Conservation (phyloP, 2,888 invertebrate genomes). For the Branchellion lobata region DNA sequence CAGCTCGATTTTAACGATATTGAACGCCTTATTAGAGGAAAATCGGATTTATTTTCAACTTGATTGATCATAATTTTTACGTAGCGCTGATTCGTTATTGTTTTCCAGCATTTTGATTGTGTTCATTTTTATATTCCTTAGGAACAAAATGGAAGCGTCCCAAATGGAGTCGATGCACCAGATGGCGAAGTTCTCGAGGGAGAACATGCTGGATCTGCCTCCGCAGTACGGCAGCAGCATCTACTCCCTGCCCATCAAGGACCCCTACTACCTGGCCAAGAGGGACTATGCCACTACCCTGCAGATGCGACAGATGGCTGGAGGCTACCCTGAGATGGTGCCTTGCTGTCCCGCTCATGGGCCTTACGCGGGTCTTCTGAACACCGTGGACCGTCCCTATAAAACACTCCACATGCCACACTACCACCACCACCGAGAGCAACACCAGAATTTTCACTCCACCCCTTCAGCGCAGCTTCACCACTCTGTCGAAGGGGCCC, state of each 20-base stretch:
- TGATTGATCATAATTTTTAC: too few relatives aligned
- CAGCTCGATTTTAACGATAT: too few relatives aligned
- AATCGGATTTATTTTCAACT: too few relatives aligned
- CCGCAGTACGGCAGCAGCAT: neutral
- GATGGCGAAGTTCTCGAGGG: conserved; percentile 1
- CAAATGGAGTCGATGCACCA: neutral
- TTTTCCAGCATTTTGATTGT: too few relatives aligned
- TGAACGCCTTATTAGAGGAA: too few relatives aligned
- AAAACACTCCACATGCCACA: conserved; percentile 4
- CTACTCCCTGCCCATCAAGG: neutral
- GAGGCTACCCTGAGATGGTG: conserved; percentile 19
- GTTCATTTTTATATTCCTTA: neutral
- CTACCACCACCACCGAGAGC: neutral
- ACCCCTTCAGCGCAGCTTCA: neutral
- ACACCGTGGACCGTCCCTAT: conserved; percentile 25
- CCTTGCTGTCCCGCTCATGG: conserved; percentile 39
- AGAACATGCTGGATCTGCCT: conserved; percentile 9
- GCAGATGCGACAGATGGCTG: conserved; percentile 46
- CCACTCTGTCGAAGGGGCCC: neutral
- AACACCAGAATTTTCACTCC: neutral
- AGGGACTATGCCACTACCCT: conserved; percentile 45
- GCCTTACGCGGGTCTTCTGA: neutral
- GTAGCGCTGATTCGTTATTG: too few relatives aligned
- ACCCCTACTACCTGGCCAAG: conserved; percentile 15
- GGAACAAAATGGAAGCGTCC: neutral